Evolutionary conservation across 1,140 invertebrate genomes (phyloP).

Genomic region (Drosophila bocki): DNA sequence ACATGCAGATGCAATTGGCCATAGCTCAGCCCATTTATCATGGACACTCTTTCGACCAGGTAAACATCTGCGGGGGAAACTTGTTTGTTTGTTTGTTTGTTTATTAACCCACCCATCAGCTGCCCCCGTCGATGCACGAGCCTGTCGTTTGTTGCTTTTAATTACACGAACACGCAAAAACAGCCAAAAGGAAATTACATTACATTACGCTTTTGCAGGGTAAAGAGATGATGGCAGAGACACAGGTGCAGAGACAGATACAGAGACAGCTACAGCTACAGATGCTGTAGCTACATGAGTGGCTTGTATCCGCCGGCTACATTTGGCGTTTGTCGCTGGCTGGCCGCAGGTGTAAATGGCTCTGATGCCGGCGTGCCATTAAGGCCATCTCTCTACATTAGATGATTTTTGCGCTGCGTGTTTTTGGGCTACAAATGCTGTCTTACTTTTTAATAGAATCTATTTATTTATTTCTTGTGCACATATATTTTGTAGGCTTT

Average conservation of each 20-base stretch:
- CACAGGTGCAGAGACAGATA: conserved; percentile 10
- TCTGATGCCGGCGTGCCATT: conserved; percentile 42
- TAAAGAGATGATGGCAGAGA: conserved; percentile 2
- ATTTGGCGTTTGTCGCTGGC: conserved; percentile 49
- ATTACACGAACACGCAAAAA: conserved; percentile 61
- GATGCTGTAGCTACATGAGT: conserved; percentile 23
- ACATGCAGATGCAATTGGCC: conserved; percentile 51
- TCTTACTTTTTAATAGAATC: conserved; percentile 50
- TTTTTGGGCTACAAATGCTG: conserved; percentile 47
- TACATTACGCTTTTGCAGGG: conserved; percentile 33
- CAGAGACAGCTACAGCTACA: conserved; percentile 3
- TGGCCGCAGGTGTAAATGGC: conserved; percentile 47
- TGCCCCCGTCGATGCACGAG: conserved; percentile 52
- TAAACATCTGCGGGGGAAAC: conserved; percentile 25
- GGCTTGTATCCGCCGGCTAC: conserved; percentile 49
- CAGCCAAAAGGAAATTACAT: conserved; percentile 54
- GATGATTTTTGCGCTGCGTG: conserved; percentile 9
- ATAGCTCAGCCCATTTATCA: conserved; percentile 66
- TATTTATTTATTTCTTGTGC: conserved; percentile 55
- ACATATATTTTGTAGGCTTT: conserved; percentile 44
- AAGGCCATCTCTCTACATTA: conserved; percentile 61
- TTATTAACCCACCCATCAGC: conserved; percentile 65
- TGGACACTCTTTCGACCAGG: conserved; percentile 25
- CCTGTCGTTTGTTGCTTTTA: conserved; percentile 74
- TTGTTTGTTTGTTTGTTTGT: conserved; percentile 60